These are phyloP conservation scores for Pseudochirops cupreus DNA, from an alignment of 2,797 vertebrate species.

Conservation along the genomic window DNA sequence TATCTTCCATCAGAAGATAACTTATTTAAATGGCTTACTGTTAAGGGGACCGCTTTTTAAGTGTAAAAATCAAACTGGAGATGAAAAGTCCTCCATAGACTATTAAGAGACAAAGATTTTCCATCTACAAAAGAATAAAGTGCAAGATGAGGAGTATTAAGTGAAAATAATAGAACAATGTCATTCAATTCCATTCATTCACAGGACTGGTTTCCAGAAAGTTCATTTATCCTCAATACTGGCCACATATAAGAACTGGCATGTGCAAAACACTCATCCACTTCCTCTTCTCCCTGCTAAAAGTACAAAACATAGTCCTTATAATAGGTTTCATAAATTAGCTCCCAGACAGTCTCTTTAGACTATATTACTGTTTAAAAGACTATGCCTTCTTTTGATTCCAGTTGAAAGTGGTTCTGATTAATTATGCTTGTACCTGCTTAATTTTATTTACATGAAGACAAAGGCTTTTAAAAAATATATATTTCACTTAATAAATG, in stretches of 20 bases:
- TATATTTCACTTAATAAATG: conserved; percentile 86
- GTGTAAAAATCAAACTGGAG: conserved; percentile 84
- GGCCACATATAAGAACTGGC: conserved; percentile 21
- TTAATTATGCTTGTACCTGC: conserved; percentile 83
- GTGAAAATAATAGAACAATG: conserved; percentile 74
- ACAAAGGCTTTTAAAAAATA: conserved; percentile 82
- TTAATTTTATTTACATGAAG: conserved; percentile 86
- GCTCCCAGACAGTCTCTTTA: conserved; percentile 72
- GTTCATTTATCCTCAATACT: not conserved
- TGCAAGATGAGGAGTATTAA: not conserved
- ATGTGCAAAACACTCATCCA: conserved; percentile 47
- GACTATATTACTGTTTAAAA: conserved; percentile 68
- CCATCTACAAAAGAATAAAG: not conserved
- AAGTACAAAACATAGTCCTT: conserved; percentile 69
- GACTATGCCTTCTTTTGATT: conserved; percentile 79
- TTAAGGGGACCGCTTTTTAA: not conserved
- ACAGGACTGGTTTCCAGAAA: conserved; percentile 76
- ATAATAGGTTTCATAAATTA: not conserved
- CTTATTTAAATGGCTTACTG: not conserved
- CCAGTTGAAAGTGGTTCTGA: conserved; percentile 82
- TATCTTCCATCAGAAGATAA: not conserved
- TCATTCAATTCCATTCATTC: conserved; percentile 85
- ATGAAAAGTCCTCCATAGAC: not conserved
- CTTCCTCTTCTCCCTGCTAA: conserved; percentile 68
- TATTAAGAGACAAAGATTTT: not conserved